Conservation (phyloP, 1,140 invertebrate species). For the Diploscapter pachys region DNA sequence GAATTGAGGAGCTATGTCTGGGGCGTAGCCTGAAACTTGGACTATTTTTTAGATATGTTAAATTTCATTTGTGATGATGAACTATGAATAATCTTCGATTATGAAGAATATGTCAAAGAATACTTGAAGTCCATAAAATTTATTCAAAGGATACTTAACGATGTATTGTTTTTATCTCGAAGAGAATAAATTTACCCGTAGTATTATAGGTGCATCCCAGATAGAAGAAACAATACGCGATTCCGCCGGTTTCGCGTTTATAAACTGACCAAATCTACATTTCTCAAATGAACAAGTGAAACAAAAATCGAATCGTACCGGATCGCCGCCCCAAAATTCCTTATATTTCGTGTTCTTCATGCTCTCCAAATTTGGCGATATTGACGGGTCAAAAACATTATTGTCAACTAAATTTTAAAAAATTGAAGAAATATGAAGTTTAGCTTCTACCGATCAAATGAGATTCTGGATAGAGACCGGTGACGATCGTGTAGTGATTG, state of each 20-base stretch:
- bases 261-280: slow-evolving; percentile 30
- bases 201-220: slow-evolving; percentile 30
- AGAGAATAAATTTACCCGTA: slow-evolving; percentile 11
- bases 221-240: slow-evolving; percentile 34
- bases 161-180: no score
- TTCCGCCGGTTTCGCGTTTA: slow-evolving; percentile 27
- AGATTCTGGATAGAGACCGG: slow-evolving; percentile 64
- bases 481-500: slow-evolving; percentile 62
- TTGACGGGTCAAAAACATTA: slow-evolving; percentile 37
- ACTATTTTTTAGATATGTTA: background rate
- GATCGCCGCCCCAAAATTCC: slow-evolving; percentile 27
- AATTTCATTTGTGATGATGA: no score
- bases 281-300: no score
- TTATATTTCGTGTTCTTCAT: slow-evolving; percentile 22
- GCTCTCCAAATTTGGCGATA: slow-evolving; percentile 38
- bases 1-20: slow-evolving; percentile 29
- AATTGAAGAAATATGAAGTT: background rate
- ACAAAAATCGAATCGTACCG: background rate
- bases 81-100: no score
- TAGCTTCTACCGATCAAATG: slow-evolving; percentile 61
- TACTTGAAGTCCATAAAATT: no score
- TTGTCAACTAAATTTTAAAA: slow-evolving; percentile 20
- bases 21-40: slow-evolving; percentile 10
- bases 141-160: no score
- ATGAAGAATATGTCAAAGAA: no score